A percentile compares a stretch with the other conserved stretches of the same genome.
Conservation (phyloP, 2,888 invertebrate genomes). For the Temnothorax ravouxi region DNA sequence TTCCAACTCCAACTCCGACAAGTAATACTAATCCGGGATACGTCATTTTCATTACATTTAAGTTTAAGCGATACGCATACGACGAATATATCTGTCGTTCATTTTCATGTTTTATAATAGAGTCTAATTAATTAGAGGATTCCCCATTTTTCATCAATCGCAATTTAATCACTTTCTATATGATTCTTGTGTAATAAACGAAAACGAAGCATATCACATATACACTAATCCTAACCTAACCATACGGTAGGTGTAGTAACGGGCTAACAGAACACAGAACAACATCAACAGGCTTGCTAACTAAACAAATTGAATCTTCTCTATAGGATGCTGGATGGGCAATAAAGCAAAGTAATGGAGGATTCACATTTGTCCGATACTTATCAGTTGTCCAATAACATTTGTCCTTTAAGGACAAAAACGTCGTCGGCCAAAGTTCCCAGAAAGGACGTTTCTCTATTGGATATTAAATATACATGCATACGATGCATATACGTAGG, state of each 20-base stretch:
- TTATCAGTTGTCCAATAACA: neutral
- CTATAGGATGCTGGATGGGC: neutral
- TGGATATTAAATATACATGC: neutral
- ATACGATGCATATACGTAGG: too few relatives aligned
- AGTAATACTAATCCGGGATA: slow-evolving; percentile 49
- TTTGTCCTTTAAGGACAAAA: neutral
- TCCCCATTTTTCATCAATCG: neutral
- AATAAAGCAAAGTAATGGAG: neutral
- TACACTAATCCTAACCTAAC: slow-evolving; percentile 29
- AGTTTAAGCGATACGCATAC: neutral
- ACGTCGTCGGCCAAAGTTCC: neutral
- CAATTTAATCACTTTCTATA: neutral
- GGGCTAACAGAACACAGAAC: neutral
- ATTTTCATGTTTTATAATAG: neutral
- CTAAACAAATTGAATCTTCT: neutral
- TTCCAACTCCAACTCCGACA: slow-evolving; percentile 50
- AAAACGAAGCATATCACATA: neutral
- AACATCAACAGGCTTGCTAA: slow-evolving; percentile 8
- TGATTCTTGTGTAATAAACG: slow-evolving; percentile 18
- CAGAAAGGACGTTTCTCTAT: neutral
- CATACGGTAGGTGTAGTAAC: neutral
- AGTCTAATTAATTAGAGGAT: neutral
- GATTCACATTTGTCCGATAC: neutral
- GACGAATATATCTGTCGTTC: neutral
- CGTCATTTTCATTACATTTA: slow-evolving; percentile 35